Evolutionary conservation across 1,140 invertebrate genomes (phyloP).

Genomic region (Drosophila suzukii): DNA sequence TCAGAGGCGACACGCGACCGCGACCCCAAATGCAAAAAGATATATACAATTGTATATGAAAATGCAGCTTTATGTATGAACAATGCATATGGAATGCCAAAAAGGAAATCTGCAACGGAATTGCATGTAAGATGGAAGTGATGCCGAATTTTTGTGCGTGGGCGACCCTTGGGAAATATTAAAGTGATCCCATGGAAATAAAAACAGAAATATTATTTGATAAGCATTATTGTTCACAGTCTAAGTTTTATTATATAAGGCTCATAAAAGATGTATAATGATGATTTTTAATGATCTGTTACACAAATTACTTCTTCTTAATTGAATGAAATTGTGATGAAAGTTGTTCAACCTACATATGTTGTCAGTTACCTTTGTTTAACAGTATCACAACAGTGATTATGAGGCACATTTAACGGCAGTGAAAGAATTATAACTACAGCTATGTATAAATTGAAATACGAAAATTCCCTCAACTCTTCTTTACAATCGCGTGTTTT

Average conservation of each 20-base stretch:
- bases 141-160: conserved; percentile 19
- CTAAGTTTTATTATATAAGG: no score
- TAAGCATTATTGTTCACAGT: background rate
- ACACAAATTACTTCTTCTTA: background rate
- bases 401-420: conserved; percentile 25
- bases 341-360: background rate
- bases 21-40: conserved; percentile 47
- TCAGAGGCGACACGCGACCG: conserved; percentile 52
- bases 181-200: background rate
- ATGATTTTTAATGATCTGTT: no score
- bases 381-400: conserved; percentile 20
- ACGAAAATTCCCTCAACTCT: conserved; percentile 17
- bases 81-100: conserved; percentile 17
- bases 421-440: conserved; percentile 10
- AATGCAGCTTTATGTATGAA: no score
- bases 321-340: background rate
- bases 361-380: background rate
- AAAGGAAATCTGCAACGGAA: conserved; percentile 47
- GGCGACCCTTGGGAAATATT: background rate
- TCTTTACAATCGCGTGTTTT: conserved; percentile 8
- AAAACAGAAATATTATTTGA: background rate
- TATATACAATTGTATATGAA: conserved; percentile 13
- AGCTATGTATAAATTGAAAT: conserved; percentile 27
- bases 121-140: conserved; percentile 56
- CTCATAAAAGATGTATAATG: no score